Percentiles rank a stretch among this genome's conserved stretches.
These are phyloP conservation scores for Chaetodon trifasciatus DNA, from an alignment of 2,797 vertebrate species.

Conservation along the genomic window DNA sequence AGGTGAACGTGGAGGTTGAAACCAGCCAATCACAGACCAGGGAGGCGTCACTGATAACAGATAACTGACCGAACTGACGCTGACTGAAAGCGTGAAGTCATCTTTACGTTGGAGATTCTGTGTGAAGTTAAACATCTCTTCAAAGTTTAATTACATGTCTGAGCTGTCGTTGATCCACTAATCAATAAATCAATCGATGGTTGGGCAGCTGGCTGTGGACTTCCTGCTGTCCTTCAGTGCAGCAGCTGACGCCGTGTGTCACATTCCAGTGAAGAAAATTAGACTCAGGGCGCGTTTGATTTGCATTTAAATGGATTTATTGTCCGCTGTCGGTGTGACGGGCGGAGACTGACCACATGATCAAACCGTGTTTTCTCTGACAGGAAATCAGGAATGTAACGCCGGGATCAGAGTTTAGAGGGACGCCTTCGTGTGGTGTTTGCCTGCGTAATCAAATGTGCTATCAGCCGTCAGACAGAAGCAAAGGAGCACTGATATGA, in stretches of 20 bases:
- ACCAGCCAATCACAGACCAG: too few relatives aligned
- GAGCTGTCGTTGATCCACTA: neutral
- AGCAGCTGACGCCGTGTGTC: conserved; percentile 17
- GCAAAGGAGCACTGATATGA: conserved; percentile 27
- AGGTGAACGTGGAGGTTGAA: too few relatives aligned
- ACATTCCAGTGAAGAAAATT: conserved; percentile 70
- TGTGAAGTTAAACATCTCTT: conserved; percentile 18
- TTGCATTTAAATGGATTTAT: conserved; percentile 85
- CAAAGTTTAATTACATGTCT: conserved; percentile 15
- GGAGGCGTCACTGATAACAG: too few relatives aligned
- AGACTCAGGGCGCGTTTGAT: conserved; percentile 69
- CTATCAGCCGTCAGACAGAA: conserved; percentile 30
- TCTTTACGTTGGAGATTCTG: too few relatives aligned
- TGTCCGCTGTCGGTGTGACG: conserved; percentile 66
- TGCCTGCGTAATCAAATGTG: conserved; percentile 47
- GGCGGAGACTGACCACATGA: conserved; percentile 69
- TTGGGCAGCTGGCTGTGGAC: neutral
- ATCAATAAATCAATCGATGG: conserved; percentile 27
- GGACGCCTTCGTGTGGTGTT: conserved; percentile 27
- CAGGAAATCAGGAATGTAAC: conserved; percentile 55
- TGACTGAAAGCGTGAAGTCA: too few relatives aligned
- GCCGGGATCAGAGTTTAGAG: conserved; percentile 26
- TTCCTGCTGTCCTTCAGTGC: neutral
- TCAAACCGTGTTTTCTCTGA: conserved; percentile 47
- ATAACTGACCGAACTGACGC: too few relatives aligned